Base-by-base conservation (phyloP, 2,888 invertebrate genomes). In the Microplitis manilae region DNA sequence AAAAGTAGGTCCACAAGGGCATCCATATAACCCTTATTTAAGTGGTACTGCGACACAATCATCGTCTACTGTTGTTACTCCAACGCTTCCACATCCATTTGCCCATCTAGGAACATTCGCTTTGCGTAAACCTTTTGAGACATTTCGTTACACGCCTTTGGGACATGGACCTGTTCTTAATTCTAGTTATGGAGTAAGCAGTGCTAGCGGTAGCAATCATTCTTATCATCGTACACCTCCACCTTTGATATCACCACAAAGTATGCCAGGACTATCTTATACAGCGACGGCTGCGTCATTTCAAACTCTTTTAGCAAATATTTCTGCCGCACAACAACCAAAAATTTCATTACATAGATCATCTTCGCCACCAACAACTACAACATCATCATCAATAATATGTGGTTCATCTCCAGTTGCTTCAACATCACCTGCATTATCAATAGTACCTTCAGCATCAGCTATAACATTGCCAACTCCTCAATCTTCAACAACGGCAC, bases 1-100 rank as follows among this genome's bases (percentile, higher is more conserved):
- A 90, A 97, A 96, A 90, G 97, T 97, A 77, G 97, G 97, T 0
- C 97, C 97, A 0, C 95, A 96, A 86, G 96, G 93, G 1, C 97
- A 97, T 89, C 97, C 97, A 0, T 97, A 97, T 92, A 96, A 95
- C 89, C 96, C 96, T 1, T 96, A 96, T 90, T 89, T 96, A 81
- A 92, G 94, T 70, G 93, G 94, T 68, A 92, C 92, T n/a, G 92
- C 91, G 70, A 92, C 94, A 68, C 90, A 91, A 61, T 93, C 94
- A 67, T 92, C 93, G 62, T 93, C 95, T 0, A 94, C 95, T 5
- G 92, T 92, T 5, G 92, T 92, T 5, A 94, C 95, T 2, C 93
- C 95, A 85, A 65, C 65, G 9, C 30, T 65, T 90, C 96, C 96
- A 0, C 96, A 96, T 90, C 91, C 94, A 20, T 96, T 96, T 90